Evolutionary conservation across 2,888 invertebrate species (phyloP).

Genomic region (Drosophila quinaria): DNA sequence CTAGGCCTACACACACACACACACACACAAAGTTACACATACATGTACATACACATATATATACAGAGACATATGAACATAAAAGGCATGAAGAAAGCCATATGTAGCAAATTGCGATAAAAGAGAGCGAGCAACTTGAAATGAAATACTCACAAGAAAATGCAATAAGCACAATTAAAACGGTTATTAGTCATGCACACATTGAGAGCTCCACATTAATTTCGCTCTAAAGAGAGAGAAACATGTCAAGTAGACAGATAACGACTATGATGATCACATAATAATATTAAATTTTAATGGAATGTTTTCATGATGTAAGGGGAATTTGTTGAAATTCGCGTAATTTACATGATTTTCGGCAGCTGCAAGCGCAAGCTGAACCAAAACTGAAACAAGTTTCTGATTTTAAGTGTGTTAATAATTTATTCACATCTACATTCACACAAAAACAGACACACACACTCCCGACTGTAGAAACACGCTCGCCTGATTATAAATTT

Average conservation of each 20-base stretch:
- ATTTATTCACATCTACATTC: conserved; percentile 33
- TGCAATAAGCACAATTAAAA: conserved; percentile 45
- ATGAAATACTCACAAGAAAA: conserved; percentile 14
- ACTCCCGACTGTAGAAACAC: conserved; percentile 6
- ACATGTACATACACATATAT: neutral
- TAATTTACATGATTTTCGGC: conserved; percentile 37
- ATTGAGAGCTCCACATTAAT: conserved; percentile 3
- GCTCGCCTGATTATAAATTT: conserved; percentile 58
- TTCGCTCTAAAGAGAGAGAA: neutral
- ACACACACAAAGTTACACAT: neutral
- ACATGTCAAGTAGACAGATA: conserved; percentile 5
- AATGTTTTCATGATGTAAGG: conserved; percentile 15
- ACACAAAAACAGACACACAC: neutral
- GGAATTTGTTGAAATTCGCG: conserved; percentile 35
- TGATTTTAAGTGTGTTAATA: conserved; percentile 47
- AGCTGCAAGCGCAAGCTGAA: conserved; percentile 3
- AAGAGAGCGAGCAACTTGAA: conserved; percentile 22
- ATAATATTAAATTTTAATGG: conserved; percentile 22
- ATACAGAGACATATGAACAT: neutral
- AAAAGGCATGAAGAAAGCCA: conserved; percentile 39
- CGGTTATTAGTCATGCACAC: conserved; percentile 57
- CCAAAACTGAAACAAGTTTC: conserved; percentile 45
- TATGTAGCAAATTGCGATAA: conserved; percentile 38
- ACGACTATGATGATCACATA: conserved; percentile 33
- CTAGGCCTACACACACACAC: conserved; percentile 13